phyloP scores from a whole-genome alignment of 2,797 vertebrate species.

The Pogonophryne albipinna region DNA sequence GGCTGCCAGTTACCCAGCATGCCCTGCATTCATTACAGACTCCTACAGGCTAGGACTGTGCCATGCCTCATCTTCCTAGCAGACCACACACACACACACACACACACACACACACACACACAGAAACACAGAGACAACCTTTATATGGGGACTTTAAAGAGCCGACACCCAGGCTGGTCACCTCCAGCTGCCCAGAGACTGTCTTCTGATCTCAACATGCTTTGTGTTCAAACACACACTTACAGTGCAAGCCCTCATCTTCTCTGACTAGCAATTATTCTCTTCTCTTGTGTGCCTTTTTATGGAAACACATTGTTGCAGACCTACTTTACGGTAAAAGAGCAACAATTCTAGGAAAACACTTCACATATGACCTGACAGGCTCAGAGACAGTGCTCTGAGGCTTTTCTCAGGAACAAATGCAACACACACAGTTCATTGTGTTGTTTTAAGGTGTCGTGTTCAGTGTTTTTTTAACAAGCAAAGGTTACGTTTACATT shows the following conservation, averaged over 20 bases:
- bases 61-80: slow-evolving; percentile 58
- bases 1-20: slow-evolving; percentile 68
- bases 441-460: neutral
- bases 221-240: slow-evolving; percentile 7
- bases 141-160: slow-evolving; percentile 67
- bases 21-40: slow-evolving; percentile 68
- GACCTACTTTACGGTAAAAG: neutral
- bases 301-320: neutral
- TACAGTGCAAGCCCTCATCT: slow-evolving; percentile 8
- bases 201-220: slow-evolving; percentile 8
- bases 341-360: neutral
- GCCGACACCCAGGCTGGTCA: slow-evolving; percentile 26
- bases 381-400: neutral
- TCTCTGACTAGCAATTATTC: neutral
- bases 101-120: slow-evolving; percentile 14
- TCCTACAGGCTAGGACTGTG: slow-evolving; percentile 50
- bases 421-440: neutral
- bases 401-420: slow-evolving; percentile 33
- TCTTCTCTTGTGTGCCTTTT: neutral
- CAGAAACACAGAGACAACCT: slow-evolving; percentile 50
- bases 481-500: neutral
- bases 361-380: neutral
- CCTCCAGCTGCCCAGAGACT: slow-evolving; percentile 33
- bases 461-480: neutral
- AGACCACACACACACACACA: neutral